Evolutionary conservation across 2,888 invertebrate species (phyloP).

Genomic region (Tortricodes alternella): DNA sequence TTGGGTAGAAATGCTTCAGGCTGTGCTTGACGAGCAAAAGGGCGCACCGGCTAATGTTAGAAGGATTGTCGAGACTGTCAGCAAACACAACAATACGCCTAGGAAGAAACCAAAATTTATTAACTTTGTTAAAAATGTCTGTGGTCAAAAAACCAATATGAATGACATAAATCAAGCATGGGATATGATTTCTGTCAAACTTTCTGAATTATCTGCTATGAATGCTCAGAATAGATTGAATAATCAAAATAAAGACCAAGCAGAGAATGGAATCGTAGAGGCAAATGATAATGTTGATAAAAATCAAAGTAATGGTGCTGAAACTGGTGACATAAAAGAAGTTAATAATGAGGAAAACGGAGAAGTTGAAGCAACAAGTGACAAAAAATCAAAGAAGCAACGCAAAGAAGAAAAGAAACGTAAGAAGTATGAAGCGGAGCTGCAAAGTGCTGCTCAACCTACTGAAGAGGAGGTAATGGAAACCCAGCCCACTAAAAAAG

Average conservation of each 20-base stretch:
- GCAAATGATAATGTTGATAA: conserved; percentile 32
- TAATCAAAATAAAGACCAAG: conserved; percentile 47
- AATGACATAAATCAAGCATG: conserved; percentile 86
- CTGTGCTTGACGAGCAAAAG: conserved; percentile 83
- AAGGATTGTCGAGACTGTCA: conserved; percentile 85
- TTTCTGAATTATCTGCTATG: conserved; percentile 69
- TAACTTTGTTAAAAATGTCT: conserved; percentile 87
- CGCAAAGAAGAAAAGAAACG: conserved; percentile 74
- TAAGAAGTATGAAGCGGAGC: conserved; percentile 73
- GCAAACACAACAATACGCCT: conserved; percentile 91
- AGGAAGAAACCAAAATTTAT: conserved; percentile 92
- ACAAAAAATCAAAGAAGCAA: conserved; percentile 66
- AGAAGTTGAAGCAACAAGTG: conserved; percentile 42
- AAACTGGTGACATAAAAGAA: conserved; percentile 37
- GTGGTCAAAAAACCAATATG: conserved; percentile 80
- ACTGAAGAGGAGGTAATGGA: conserved; percentile 51
- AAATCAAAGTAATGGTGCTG: conserved; percentile 36
- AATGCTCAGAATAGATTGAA: conserved; percentile 47
- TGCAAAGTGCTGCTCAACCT: conserved; percentile 60
- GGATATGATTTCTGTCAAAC: conserved; percentile 84
- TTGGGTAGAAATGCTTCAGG: conserved; percentile 89
- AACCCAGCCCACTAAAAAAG: conserved; percentile 56
- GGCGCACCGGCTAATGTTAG: conserved; percentile 81
- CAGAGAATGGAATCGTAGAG: conserved; percentile 36
- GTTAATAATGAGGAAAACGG: conserved; percentile 42